Percentiles rank a stretch among this genome's conserved stretches.
Evolutionary conservation across 2,113 vertebrate species (phyloP).

Genomic region (Promerops cafer): DNA sequence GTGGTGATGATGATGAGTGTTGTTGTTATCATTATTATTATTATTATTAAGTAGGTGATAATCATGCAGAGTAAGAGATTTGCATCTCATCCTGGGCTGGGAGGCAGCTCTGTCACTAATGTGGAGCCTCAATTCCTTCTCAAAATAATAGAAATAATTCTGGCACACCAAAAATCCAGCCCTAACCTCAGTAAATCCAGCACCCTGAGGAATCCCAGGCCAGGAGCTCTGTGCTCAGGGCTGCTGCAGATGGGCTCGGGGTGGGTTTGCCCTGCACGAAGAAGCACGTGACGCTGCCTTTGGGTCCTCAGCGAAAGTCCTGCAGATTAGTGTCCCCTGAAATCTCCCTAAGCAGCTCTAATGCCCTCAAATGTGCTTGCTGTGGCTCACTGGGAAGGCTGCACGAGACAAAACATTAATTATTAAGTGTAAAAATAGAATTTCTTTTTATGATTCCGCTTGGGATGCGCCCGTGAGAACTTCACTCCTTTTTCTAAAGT

Average conservation of each 20-base stretch:
- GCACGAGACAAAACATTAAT: constrained; percentile 22
- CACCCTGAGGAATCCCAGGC: not conserved
- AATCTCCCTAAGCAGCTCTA: constrained; percentile 42
- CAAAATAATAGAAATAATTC: not conserved
- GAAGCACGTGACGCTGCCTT: not conserved
- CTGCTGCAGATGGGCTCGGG: not conserved
- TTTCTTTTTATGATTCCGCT: not conserved
- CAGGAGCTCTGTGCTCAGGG: not conserved
- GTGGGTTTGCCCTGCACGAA: not conserved
- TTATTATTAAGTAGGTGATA: not conserved
- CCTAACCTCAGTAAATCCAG: not conserved
- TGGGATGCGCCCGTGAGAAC: not conserved
- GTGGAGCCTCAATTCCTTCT: not conserved
- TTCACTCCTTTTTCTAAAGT: not conserved
- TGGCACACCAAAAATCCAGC: rapidly evolving
- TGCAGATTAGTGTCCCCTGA: constrained; percentile 36
- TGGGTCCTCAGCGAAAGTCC: not conserved
- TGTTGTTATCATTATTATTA: too few species aligned
- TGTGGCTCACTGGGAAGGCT: constrained; percentile 1
- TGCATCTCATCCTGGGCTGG: not conserved
- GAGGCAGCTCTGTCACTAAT: not conserved
- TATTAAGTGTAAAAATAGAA: not conserved
- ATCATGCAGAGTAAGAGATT: not conserved
- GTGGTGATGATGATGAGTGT: not conserved
- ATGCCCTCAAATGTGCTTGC: not conserved